Percentiles rank a stretch among this genome's conserved stretches.
phyloP scores from a whole-genome alignment of 2,888 invertebrate genomes.

The Aromia moschata region DNA sequence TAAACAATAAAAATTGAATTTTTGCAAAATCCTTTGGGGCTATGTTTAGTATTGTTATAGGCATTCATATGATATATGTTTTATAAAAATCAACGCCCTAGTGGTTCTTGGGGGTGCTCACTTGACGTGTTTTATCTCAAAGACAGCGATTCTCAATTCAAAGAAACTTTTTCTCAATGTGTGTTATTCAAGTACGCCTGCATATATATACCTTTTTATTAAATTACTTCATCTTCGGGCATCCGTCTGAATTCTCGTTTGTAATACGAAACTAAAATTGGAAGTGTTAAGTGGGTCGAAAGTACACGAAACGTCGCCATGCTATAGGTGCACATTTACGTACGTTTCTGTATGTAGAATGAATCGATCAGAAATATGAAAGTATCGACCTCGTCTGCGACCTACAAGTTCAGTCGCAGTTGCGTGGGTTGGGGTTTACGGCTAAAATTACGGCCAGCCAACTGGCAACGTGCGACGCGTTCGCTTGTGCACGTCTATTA shows the following conservation, averaged over 20 bases:
- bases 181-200: no score
- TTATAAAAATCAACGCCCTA: no score
- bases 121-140: no score
- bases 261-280: slow-evolving; percentile 12
- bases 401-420: slow-evolving; percentile 54
- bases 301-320: slow-evolving; percentile 28
- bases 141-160: no score
- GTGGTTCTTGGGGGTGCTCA: no score
- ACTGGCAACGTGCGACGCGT: slow-evolving; percentile 4
- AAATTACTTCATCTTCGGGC: no score
- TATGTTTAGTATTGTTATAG: no score
- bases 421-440: slow-evolving; percentile 43
- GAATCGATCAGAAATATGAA: slow-evolving; percentile 48
- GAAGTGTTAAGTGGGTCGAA: slow-evolving; percentile 29
- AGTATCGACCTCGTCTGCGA: slow-evolving; percentile 57
- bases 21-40: no score
- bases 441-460: slow-evolving; percentile 16
- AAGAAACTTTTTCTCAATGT: no score
- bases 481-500: slow-evolving; percentile 4
- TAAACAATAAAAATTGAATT: no score
- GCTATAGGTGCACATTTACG: slow-evolving; percentile 14
- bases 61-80: no score
- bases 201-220: no score
- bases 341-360: slow-evolving; percentile 27
- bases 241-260: neutral